Evolutionary conservation across 1,140 invertebrate species (phyloP), one percentile per base, ranked within the genome.

Genomic region (Phthorimaea operculella): DNA sequence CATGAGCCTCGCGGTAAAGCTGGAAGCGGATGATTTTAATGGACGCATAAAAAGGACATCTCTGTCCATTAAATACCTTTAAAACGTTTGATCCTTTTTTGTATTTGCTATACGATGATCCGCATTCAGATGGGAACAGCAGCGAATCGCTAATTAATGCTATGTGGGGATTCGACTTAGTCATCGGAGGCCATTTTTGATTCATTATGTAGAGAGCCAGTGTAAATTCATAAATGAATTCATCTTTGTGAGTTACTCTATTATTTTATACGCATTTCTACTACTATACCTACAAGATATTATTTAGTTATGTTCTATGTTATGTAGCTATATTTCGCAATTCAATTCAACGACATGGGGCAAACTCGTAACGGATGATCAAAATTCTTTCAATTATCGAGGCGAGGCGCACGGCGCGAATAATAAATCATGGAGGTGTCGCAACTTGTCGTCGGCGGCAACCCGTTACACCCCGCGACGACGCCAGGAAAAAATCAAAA

Each of bases 51-150:
- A 85, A 76, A 74, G 82, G 70, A 71, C 71, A 78, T 77, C 66
- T 75, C 68, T 76, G 71, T 81, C 79, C 82, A 83, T 83, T 83
- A 83, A 85, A 85, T 82, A 82, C 74, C 74, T 79, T 85, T 80
- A 79, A 83, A 83, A 76, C 72, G 79, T 85, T 85, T 83, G 79
- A 85, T 83, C 82, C 75, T 77, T 83, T 80, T 84, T 85, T 83
- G 76, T 82, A 82, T 85, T 82, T 82, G 67, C 76, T 59, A 59
- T 73, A 53, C 67, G 74, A 74, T 77, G 73, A 78, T 76, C 72
- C 63, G 64, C 66, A 69, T 65, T 62, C 72, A 72, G 72, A 81
- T 81, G 76, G 67, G 64, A 62, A 56, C 65, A 39, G 55, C 45
- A 53, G 33, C 60, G 65, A 55, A 64, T 64, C 62, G 76, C 71